Conservation (phyloP, 1,140 invertebrate genomes). For the Paracyclopina nana region DNA sequence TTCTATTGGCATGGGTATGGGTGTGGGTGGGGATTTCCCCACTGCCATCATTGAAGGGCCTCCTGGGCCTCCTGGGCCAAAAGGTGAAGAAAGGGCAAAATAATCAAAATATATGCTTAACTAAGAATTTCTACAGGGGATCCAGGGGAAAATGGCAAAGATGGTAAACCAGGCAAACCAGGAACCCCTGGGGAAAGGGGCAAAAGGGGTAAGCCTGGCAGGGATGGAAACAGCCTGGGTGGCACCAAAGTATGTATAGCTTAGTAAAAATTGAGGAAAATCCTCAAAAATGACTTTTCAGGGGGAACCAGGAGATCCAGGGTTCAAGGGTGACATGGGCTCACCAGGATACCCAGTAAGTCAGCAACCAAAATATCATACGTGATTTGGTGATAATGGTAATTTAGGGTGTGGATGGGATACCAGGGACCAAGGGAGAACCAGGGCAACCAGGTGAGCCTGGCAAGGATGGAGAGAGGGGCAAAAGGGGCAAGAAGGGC, state of each 20-base stretch:
- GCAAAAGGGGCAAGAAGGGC: conserved; percentile 71
- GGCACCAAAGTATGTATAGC: background rate
- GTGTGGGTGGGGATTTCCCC: conserved; percentile 73
- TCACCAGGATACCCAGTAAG: background rate
- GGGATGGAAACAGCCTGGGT: background rate
- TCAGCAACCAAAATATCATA: too few species aligned
- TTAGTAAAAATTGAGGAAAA: background rate
- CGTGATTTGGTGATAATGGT: too few species aligned
- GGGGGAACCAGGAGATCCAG: background rate
- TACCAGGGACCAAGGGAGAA: conserved; percentile 17
- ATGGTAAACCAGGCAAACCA: conserved; percentile 5
- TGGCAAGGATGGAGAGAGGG: conserved; percentile 38
- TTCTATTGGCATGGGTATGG: conserved; percentile 62
- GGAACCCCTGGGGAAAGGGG: background rate
- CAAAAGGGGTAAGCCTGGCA: background rate
- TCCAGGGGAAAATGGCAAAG: background rate
- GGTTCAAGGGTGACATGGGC: background rate
- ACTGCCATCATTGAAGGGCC: conserved; percentile 35
- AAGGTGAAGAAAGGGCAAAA: background rate
- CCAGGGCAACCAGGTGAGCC: conserved; percentile 19
- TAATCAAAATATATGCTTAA: too few species aligned
- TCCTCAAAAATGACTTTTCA: background rate
- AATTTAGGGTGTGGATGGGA: too few species aligned
- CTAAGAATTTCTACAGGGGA: background rate
- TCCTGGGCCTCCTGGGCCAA: conserved; percentile 19